Evolutionary conservation across 2,888 invertebrate genomes (phyloP).

Genomic region (Cataglyphis albicans): DNA sequence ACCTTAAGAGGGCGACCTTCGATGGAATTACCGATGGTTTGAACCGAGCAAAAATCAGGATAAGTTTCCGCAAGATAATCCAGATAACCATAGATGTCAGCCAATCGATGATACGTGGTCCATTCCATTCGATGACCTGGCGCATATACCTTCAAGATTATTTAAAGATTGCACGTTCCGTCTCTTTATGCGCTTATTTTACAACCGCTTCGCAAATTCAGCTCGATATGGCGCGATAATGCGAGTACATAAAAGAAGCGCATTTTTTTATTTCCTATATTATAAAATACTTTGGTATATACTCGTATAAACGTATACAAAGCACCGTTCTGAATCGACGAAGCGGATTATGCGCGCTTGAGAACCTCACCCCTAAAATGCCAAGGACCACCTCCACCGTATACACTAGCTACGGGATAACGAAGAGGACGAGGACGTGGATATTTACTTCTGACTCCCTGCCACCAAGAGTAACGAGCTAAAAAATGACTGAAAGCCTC

Average conservation of each 20-base stretch:
- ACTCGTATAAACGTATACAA: neutral
- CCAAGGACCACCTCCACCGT: conserved; percentile 80
- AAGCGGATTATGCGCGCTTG: conserved; percentile 71
- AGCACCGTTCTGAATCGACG: conserved; percentile 71
- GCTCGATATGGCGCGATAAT: conserved; percentile 28
- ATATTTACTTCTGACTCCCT: conserved; percentile 77
- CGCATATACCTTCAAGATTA: conserved; percentile 70
- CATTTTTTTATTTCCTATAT: neutral
- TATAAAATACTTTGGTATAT: neutral
- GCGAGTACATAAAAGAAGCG: neutral
- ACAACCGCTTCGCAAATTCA: conserved; percentile 77
- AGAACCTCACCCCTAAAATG: conserved; percentile 83
- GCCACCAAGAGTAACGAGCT: conserved; percentile 85
- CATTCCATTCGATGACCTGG: conserved; percentile 90
- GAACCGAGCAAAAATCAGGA: conserved; percentile 91
- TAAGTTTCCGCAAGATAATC: conserved; percentile 91
- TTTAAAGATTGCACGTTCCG: conserved; percentile 63
- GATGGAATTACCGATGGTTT: conserved; percentile 91
- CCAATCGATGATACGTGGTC: conserved; percentile 91
- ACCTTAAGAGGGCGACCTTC: conserved; percentile 92
- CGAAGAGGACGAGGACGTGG: conserved; percentile 79
- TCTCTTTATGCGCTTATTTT: conserved; percentile 46
- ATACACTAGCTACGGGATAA: conserved; percentile 80
- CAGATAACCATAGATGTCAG: conserved; percentile 90
- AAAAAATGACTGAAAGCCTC: conserved; percentile 78